Percentiles rank a stretch among this genome's conserved stretches.
These are phyloP conservation scores for Micrasema longulum DNA, from an alignment of 1,140 invertebrate species.

Conservation along the genomic window DNA sequence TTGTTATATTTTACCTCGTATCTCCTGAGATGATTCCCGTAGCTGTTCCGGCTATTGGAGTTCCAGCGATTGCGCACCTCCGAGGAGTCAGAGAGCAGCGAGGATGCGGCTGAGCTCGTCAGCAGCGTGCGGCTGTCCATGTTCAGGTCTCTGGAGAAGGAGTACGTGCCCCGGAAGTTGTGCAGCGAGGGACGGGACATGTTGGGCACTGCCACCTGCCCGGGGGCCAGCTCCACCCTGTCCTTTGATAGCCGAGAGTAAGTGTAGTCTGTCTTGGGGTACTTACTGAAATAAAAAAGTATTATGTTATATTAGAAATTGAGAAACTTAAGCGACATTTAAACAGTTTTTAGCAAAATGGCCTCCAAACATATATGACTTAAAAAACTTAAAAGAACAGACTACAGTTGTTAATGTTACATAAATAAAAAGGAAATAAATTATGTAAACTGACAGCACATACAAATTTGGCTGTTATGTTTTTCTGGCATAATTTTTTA, in stretches of 20 bases:
- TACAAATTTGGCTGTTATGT: too few species aligned
- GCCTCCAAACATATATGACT: too few species aligned
- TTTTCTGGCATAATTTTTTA: too few species aligned
- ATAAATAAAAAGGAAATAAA: too few species aligned
- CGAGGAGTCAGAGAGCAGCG: conserved; percentile 38
- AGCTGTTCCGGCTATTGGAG: conserved; percentile 2
- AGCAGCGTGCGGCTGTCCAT: conserved; percentile 12
- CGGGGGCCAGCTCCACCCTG: conserved; percentile 80
- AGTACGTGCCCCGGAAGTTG: conserved; percentile 58
- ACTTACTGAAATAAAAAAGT: conserved; percentile 69
- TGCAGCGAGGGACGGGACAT: conserved; percentile 79
- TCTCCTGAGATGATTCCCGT: conserved; percentile 18
- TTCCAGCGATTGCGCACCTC: conserved; percentile 57
- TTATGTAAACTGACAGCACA: too few species aligned
- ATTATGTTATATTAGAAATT: too few species aligned
- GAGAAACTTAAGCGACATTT: too few species aligned
- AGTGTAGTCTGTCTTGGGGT: conserved; percentile 86
- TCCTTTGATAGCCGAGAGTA: conserved; percentile 81
- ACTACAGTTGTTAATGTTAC: too few species aligned
- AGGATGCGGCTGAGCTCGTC: neutral
- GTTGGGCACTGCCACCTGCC: conserved; percentile 82
- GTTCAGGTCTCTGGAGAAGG: neutral
- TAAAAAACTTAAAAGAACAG: too few species aligned
- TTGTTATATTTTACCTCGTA: conserved; percentile 25
- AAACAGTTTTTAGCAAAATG: too few species aligned